Base-by-base conservation (phyloP, 2,797 vertebrate species). In the Carduelis carduelis region DNA sequence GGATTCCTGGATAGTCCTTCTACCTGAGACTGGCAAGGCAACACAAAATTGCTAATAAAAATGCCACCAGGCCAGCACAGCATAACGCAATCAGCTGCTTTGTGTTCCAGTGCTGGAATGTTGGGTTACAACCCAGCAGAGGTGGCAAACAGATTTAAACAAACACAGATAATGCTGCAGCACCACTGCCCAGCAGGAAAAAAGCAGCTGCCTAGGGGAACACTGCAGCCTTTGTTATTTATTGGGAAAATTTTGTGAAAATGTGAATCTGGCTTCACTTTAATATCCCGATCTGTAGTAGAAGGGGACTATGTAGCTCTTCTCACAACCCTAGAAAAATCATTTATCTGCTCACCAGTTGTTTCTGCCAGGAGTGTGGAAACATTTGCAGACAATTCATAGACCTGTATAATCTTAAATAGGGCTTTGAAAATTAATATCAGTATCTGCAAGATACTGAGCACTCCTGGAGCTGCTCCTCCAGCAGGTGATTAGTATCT, bases 371-470 rank as follows among this genome's bases (percentile, higher is more conserved):
- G 61, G 53, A 79, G 34, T 3, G 2, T 86, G 75, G 77, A 82
- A 84, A 89, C 59, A 66, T 93, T 89, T 94, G 71, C 80, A 83
- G 82, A 39, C 59, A 83, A 74, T 95, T 94, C 47, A 39, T 44
- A 74, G 75, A 49, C 19, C 61, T 56, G 41, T 65, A 30, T 77
- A 71, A 82, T 68, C 74, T 76, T 81, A 77, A 88, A 34, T 23
- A 66, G 69, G 27, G 20, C 83, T 80, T 87, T 53, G 75, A 65
- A 60, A 90, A 88, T 81, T 69, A 66, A 70, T 53, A 70, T 17
- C n/a, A 24, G 55, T 24, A 57, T 35, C 69, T 14, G 12, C 77
- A 85, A 78, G 55, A 60, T 90, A 41, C 56, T 23, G 64, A 93
- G 59, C 37, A 27, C 64, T 91, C 55, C 66, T 86, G 83, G 72